Conservation (phyloP, 2,113 vertebrate species). For the Etheostoma cragini region DNA sequence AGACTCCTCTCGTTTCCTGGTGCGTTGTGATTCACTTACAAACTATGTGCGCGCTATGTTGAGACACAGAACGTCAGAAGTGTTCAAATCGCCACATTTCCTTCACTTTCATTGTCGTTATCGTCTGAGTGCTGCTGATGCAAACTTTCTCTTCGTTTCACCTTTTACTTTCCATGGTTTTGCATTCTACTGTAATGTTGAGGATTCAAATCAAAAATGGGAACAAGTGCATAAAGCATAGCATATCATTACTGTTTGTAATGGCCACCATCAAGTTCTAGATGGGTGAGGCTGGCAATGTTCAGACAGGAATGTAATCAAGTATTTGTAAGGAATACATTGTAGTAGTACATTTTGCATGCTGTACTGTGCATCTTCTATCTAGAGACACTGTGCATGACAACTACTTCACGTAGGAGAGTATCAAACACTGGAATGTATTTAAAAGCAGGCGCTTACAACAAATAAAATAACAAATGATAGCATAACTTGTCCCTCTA, state of each 20-base stretch:
- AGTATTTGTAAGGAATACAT: too few species aligned
- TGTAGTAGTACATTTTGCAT: too few species aligned
- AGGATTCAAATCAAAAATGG: neutral
- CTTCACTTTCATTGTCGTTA: neutral
- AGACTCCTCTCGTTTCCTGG: conserved; percentile 47
- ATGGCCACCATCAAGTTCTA: neutral
- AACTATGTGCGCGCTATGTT: conserved; percentile 39
- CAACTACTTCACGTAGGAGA: neutral
- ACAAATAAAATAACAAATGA: neutral
- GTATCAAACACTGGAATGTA: neutral
- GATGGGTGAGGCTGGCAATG: neutral
- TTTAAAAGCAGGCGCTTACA: neutral
- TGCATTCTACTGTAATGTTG: neutral
- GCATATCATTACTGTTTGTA: neutral
- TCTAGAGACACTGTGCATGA: neutral
- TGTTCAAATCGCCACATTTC: neutral
- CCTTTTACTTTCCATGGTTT: neutral
- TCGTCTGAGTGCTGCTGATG: neutral
- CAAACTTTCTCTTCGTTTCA: neutral
- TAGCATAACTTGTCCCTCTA: neutral
- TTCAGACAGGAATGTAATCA: conserved; percentile 4
- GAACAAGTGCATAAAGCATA: neutral
- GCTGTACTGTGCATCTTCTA: neutral
- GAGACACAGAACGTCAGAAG: neutral
- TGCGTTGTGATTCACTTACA: conserved; percentile 57